These are phyloP conservation scores for Pentamera pediparva DNA, from an alignment of 53 echinoderm and acorn worm genomes.

Conservation along the genomic window DNA sequence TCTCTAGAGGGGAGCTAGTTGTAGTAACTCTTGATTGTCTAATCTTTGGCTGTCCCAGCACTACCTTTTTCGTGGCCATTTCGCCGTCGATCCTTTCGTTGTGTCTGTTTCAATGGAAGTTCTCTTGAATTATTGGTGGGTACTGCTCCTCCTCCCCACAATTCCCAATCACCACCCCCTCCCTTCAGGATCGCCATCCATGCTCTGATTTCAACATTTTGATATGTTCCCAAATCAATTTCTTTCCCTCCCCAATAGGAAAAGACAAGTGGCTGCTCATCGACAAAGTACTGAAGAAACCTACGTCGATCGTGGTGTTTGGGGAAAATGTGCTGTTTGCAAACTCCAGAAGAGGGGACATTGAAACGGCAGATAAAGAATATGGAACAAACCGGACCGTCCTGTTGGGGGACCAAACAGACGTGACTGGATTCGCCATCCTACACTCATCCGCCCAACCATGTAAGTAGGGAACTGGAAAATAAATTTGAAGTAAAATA, in stretches of 20 bases:
- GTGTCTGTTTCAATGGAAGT: no score
- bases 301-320: slow-evolving; percentile 1
- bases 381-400: slow-evolving; percentile 13
- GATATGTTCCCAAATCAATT: no score
- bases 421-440: slow-evolving; percentile 19
- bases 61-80: slow-evolving; percentile 21
- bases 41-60: no score
- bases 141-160: no score
- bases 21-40: no score
- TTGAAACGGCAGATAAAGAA: slow-evolving; percentile 14
- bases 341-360: slow-evolving; percentile 4
- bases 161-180: no score
- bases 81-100: slow-evolving; percentile 52
- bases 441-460: slow-evolving; percentile 1
- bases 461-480: neutral
- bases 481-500: no score
- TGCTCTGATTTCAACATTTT: no score
- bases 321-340: neutral
- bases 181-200: no score
- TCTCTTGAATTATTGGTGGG: no score
- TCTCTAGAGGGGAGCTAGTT: no score
- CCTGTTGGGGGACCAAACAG: slow-evolving; percentile 1
- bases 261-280: slow-evolving; percentile 24
- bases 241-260: neutral
- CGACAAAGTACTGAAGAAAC: slow-evolving; percentile 12